These are phyloP conservation scores for Hemichromis elongatus DNA, from an alignment of 2,113 vertebrate species.

Conservation along the genomic window DNA sequence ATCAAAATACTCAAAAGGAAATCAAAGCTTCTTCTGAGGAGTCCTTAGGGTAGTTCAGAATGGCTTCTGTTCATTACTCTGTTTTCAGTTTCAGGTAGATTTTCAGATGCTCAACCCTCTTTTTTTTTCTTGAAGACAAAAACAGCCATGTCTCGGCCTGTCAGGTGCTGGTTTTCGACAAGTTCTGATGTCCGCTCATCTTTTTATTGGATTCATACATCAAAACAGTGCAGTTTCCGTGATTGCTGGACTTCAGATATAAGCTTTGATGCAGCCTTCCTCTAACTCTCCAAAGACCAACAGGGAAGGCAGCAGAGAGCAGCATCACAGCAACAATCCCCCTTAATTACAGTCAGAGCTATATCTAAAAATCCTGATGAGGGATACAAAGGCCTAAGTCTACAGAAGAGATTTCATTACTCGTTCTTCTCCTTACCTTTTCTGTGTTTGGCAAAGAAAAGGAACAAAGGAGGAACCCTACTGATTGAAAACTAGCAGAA, in stretches of 20 bases:
- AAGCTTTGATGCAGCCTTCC: conserved; percentile 64
- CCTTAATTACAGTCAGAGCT: conserved; percentile 73
- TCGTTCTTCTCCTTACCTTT: conserved; percentile 93
- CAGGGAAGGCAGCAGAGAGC: conserved; percentile 60
- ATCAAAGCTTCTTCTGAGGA: neutral
- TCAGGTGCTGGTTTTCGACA: conserved; percentile 38
- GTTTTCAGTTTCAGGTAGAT: conserved; percentile 41
- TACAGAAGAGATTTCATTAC: conserved; percentile 87
- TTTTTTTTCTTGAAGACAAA: conserved; percentile 27
- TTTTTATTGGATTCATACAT: conserved; percentile 64
- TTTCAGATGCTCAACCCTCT: conserved; percentile 38
- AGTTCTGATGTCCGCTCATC: conserved; percentile 50
- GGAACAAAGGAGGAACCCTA: conserved; percentile 94
- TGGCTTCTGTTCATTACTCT: conserved; percentile 13
- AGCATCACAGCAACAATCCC: conserved; percentile 68
- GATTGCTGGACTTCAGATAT: conserved; percentile 51
- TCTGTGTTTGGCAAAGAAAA: conserved; percentile 92
- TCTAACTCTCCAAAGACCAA: conserved; percentile 57
- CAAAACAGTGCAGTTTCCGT: conserved; percentile 59
- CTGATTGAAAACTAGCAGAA: conserved; percentile 96
- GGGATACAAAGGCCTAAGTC: conserved; percentile 83
- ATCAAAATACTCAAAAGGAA: neutral
- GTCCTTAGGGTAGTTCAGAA: neutral
- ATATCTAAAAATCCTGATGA: conserved; percentile 70
- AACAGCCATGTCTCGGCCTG: conserved; percentile 30